A percentile compares a stretch with the other conserved stretches of the same genome.
These are phyloP conservation scores for Hydrozoanthus gracilis DNA, from an alignment of 92 coral and sea anemone genomes.

Conservation along the genomic window DNA sequence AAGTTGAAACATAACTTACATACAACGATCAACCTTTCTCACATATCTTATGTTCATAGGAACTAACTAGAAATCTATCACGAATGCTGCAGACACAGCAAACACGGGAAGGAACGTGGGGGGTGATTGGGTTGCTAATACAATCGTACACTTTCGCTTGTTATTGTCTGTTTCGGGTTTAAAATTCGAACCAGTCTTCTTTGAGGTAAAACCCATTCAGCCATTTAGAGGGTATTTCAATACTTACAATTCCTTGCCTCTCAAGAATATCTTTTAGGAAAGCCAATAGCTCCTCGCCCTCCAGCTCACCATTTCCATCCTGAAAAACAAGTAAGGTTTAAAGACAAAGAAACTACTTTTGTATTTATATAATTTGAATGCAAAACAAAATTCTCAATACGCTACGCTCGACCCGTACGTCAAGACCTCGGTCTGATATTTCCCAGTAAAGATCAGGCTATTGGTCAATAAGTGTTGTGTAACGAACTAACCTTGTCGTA, in stretches of 20 bases:
- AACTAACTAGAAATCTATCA: no score
- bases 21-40: no score
- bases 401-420: no score
- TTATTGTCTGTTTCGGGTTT: not conserved
- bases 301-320: slow-evolving; percentile 31
- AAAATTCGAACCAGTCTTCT: not conserved
- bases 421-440: no score
- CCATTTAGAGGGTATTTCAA: no score
- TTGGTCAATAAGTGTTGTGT: not conserved
- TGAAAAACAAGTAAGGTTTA: not conserved
- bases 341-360: not conserved
- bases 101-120: no score
- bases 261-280: slow-evolving; percentile 36
- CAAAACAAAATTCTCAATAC: not conserved
- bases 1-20: no score
- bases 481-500: slow-evolving; percentile 32
- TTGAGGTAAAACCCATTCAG: not conserved
- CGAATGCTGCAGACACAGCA: no score
- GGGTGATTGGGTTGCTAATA: no score
- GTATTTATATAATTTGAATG: not conserved
- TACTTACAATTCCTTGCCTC: slow-evolving; percentile 6
- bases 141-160: no score
- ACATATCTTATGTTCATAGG: no score
- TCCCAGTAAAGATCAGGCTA: no score
- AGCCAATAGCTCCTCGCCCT: slow-evolving; percentile 28